phyloP scores from a whole-genome alignment of 2,888 invertebrate species.

The Stratiomys singularior region DNA sequence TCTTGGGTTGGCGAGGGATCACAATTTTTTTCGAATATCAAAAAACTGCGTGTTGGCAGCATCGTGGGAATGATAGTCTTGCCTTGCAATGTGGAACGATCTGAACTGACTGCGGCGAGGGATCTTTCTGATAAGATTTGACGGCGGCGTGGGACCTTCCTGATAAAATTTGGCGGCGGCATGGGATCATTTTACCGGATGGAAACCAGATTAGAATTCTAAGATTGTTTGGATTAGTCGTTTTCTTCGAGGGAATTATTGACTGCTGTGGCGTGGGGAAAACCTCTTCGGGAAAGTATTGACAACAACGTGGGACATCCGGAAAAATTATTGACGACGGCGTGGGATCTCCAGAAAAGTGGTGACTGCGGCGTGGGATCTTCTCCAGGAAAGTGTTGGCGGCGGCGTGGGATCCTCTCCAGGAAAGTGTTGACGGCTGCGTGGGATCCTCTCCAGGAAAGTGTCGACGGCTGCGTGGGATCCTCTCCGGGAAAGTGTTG shows the following conservation, averaged over 20 bases:
- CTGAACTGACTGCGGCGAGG: conserved; percentile 20
- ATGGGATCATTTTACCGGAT: neutral
- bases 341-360: neutral
- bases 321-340: neutral
- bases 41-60: conserved; percentile 15
- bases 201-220: neutral
- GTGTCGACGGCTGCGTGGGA: conserved; percentile 8
- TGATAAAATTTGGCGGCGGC: neutral
- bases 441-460: neutral
- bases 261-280: neutral
- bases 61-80: too few relatives aligned
- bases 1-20: conserved; percentile 9
- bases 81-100: neutral
- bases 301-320: conserved; percentile 17
- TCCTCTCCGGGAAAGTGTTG: neutral
- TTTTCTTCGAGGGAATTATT: neutral
- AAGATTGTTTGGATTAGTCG: too few relatives aligned
- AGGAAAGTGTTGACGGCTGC: neutral
- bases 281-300: neutral
- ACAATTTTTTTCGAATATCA: neutral
- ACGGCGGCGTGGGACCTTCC: conserved; percentile 20
- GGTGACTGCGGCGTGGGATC: conserved; percentile 21
- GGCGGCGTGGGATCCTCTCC: conserved; percentile 12
- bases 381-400: neutral
- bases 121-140: conserved; percentile 6